These are phyloP conservation scores for Luscinia luscinia DNA, from an alignment of 2,797 vertebrate genomes.

Conservation along the genomic window DNA sequence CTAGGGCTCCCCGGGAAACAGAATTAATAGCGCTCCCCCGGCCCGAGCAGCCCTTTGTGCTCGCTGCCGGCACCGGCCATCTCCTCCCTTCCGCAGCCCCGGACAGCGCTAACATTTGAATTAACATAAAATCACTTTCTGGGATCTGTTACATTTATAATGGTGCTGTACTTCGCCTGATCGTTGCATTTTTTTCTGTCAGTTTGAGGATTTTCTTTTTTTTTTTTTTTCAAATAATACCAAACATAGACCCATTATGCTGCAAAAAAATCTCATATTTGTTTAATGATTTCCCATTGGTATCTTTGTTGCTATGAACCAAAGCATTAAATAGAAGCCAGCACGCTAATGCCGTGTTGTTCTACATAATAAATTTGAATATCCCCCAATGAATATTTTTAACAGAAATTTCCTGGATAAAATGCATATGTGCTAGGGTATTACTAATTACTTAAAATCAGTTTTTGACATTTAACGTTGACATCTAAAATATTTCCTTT, in stretches of 20 bases:
- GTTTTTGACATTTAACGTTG: conserved; percentile 55
- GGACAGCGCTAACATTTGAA: conserved; percentile 26
- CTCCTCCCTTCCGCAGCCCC: conserved; percentile 26
- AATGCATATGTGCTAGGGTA: conserved; percentile 7
- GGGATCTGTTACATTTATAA: conserved; percentile 42
- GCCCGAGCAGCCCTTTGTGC: conserved; percentile 46
- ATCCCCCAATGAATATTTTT: conserved; percentile 55
- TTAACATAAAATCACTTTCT: conserved; percentile 45
- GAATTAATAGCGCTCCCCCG: conserved; percentile 49
- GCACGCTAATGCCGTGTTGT: conserved; percentile 49
- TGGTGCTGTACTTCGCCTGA: conserved; percentile 12
- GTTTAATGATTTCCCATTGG: conserved; percentile 72
- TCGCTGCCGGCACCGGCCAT: background rate
- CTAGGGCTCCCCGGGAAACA: conserved; percentile 40
- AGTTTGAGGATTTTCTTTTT: background rate
- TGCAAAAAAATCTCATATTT: conserved; percentile 62
- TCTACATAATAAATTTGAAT: conserved; percentile 70
- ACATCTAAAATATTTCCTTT: conserved; percentile 64
- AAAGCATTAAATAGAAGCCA: conserved; percentile 64
- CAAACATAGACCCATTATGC: conserved; percentile 50
- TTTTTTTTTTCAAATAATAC: background rate
- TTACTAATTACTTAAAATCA: conserved; percentile 59
- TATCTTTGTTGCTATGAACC: conserved; percentile 70
- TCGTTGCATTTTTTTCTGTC: background rate
- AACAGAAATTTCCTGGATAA: conserved; percentile 49